Conservation (phyloP, 2,888 invertebrate species). For the Odontocolon sp. region DNA sequence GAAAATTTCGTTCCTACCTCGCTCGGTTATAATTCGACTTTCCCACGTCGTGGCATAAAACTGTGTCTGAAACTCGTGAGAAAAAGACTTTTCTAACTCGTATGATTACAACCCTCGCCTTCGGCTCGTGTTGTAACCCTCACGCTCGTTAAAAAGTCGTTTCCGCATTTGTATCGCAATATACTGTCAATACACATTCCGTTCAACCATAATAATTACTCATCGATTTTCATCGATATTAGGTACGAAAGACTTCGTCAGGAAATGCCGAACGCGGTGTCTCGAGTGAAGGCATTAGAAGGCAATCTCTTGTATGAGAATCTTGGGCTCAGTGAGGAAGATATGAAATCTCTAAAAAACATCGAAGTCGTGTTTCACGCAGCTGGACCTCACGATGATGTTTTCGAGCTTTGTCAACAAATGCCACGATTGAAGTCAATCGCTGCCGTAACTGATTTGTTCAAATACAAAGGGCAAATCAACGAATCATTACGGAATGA, state of each 20-base stretch:
- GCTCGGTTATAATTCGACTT: too few relatives aligned
- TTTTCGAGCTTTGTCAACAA: slow-evolving; percentile 66
- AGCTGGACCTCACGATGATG: slow-evolving; percentile 66
- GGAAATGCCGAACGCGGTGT: slow-evolving; percentile 66
- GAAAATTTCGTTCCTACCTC: too few relatives aligned
- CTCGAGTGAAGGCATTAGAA: slow-evolving; percentile 67
- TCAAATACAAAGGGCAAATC: slow-evolving; percentile 61
- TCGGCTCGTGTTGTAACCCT: too few relatives aligned
- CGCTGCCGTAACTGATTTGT: slow-evolving; percentile 62
- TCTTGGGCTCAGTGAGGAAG: slow-evolving; percentile 63
- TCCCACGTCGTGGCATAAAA: too few relatives aligned
- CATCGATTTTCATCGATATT: neutral
- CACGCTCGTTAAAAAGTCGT: too few relatives aligned
- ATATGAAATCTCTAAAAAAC: slow-evolving; percentile 58
- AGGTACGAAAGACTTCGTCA: slow-evolving; percentile 73
- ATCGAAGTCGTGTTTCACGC: slow-evolving; percentile 72
- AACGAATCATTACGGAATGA: slow-evolving; percentile 60
- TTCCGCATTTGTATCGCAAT: neutral
- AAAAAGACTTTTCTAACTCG: too few relatives aligned
- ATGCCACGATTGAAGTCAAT: slow-evolving; percentile 65
- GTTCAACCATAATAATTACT: neutral
- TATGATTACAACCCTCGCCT: too few relatives aligned
- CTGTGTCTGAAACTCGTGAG: too few relatives aligned
- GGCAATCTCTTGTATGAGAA: slow-evolving; percentile 71
- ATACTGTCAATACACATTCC: neutral